phyloP scores from a whole-genome alignment of 2,113 vertebrate genomes.

The Ginglymostoma cirratum region DNA sequence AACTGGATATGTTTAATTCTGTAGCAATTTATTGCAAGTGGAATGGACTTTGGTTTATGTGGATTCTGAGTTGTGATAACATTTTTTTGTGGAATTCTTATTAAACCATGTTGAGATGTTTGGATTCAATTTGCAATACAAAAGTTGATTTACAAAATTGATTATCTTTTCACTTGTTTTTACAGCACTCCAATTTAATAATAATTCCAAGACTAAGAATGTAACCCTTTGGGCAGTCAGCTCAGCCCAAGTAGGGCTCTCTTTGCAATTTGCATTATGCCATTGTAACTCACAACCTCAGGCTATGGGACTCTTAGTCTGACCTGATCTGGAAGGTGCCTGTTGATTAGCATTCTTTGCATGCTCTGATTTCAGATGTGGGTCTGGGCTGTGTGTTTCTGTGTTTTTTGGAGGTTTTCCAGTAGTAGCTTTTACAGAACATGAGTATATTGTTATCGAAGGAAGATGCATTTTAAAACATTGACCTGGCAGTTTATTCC shows the following conservation, averaged over 20 bases:
- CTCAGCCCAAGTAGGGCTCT: neutral
- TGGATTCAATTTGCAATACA: neutral
- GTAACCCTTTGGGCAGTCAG: neutral
- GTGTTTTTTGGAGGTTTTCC: neutral
- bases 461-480: neutral
- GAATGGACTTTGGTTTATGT: neutral
- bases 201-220: neutral
- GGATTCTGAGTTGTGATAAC: neutral
- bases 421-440: neutral
- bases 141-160: neutral
- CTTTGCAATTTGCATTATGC: neutral
- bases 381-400: neutral
- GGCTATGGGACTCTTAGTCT: neutral
- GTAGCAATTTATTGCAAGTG: neutral
- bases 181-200: neutral
- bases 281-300: conserved; percentile 12
- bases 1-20: neutral
- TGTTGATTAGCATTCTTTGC: neutral
- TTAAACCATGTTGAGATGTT: neutral
- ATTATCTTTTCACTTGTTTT: neutral
- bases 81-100: no score
- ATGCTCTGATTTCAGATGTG: neutral
- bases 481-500: neutral
- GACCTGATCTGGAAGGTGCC: neutral
- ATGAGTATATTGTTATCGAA: neutral